These are phyloP conservation scores for Coracias cyanogaster DNA, from an alignment of 2,797 vertebrate species.

Conservation along the genomic window DNA sequence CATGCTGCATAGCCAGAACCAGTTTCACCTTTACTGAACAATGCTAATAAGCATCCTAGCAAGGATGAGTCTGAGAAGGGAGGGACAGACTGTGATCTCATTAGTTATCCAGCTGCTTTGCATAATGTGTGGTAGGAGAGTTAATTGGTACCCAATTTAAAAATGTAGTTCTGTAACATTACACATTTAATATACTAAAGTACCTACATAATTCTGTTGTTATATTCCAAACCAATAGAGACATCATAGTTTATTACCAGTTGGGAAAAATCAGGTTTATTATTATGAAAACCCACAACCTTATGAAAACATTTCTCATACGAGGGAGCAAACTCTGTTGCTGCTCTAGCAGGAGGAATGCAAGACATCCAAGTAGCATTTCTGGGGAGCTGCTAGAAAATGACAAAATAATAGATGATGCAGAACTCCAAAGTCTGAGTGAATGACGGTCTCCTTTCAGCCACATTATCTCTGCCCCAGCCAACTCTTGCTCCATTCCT, in stretches of 20 bases:
- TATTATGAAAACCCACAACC: not conserved
- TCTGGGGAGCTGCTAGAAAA: not conserved
- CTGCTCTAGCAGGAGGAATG: not conserved
- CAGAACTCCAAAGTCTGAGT: not conserved
- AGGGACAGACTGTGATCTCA: not conserved
- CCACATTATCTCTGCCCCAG: not conserved
- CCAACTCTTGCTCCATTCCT: not conserved
- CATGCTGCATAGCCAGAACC: not conserved
- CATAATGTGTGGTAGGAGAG: not conserved
- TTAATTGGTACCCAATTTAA: not conserved
- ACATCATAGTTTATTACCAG: not conserved
- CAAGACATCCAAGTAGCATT: not conserved
- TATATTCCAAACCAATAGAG: not conserved
- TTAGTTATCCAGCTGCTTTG: not conserved
- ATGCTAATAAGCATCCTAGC: not conserved
- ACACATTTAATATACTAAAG: not conserved
- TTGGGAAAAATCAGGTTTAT: not conserved
- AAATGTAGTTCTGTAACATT: not conserved
- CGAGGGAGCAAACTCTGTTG: not conserved
- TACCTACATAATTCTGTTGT: not conserved
- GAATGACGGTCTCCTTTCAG: not conserved
- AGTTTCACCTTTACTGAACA: not conserved
- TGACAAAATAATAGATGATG: not conserved
- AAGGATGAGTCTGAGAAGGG: not conserved
- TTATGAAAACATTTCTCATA: not conserved